Percentiles rank a stretch among this genome's conserved stretches.
Conservation (phyloP, 2,888 invertebrate species). For the Listrodromus nycthemerus region DNA sequence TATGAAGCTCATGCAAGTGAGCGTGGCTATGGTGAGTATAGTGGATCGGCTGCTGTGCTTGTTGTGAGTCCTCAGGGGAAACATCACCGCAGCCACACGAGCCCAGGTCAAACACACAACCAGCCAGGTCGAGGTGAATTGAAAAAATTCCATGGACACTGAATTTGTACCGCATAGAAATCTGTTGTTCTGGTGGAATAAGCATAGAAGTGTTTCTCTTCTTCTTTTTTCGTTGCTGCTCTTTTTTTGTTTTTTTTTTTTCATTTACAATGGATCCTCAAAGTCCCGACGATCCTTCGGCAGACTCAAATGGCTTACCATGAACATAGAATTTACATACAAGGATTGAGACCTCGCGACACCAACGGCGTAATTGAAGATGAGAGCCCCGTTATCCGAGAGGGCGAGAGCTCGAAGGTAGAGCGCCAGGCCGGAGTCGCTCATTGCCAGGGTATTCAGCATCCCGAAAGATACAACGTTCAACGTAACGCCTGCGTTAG, state of each 20-base stretch:
- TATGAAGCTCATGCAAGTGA: constrained; percentile 74
- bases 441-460: constrained; percentile 77
- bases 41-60: constrained; percentile 72
- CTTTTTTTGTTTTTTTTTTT: neutral
- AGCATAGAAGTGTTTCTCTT: neutral
- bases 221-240: neutral
- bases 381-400: constrained; percentile 81
- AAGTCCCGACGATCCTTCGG: neutral
- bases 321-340: constrained; percentile 78
- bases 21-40: constrained; percentile 69
- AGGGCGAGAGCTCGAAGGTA: constrained; percentile 81
- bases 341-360: constrained; percentile 77
- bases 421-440: constrained; percentile 80
- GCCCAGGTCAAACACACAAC: constrained; percentile 82
- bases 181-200: constrained; percentile 73
- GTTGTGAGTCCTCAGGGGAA: constrained; percentile 74
- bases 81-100: constrained; percentile 78
- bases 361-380: constrained; percentile 81
- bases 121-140: constrained; percentile 82
- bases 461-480: constrained; percentile 80
- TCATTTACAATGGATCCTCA: neutral
- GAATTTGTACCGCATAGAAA: constrained; percentile 77
- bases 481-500: constrained; percentile 76
- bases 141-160: constrained; percentile 79
- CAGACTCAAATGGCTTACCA: constrained; percentile 73